Conservation (phyloP, 2,113 vertebrate species). For the Limnothrissa miodon region DNA sequence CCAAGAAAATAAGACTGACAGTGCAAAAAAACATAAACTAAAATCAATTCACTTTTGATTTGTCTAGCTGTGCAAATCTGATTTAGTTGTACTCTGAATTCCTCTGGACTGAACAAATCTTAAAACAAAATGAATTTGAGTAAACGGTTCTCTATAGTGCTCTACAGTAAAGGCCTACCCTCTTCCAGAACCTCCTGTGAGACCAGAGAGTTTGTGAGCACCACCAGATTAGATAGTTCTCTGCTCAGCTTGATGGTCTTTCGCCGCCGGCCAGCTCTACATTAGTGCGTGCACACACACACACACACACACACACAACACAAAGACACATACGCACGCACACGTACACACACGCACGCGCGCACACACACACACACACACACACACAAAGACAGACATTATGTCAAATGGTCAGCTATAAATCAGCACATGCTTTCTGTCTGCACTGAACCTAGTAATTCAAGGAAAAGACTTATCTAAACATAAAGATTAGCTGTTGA, state of each 20-base stretch:
- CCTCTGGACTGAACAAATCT: not conserved
- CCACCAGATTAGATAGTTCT: slow-evolving; percentile 91
- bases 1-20: not conserved
- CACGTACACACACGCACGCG: not conserved
- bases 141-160: not conserved
- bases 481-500: not conserved
- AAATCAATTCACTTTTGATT: not conserved
- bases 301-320: slow-evolving; percentile 3
- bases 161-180: slow-evolving; percentile 66
- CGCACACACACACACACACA: not conserved
- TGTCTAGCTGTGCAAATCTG: not conserved
- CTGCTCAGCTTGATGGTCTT: slow-evolving; percentile 95
- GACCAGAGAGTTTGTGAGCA: slow-evolving; percentile 91
- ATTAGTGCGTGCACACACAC: not conserved
- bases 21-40: not conserved
- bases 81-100: not conserved
- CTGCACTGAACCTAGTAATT: not conserved
- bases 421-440: not conserved
- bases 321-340: not conserved
- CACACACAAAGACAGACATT: not conserved
- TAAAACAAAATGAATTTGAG: not conserved
- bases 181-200: slow-evolving; percentile 91
- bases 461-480: not conserved
- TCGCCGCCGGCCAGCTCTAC: slow-evolving; percentile 80
- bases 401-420: not conserved